Base-by-base conservation (phyloP, 2,888 invertebrate species). In the Dendrolimus pini region DNA sequence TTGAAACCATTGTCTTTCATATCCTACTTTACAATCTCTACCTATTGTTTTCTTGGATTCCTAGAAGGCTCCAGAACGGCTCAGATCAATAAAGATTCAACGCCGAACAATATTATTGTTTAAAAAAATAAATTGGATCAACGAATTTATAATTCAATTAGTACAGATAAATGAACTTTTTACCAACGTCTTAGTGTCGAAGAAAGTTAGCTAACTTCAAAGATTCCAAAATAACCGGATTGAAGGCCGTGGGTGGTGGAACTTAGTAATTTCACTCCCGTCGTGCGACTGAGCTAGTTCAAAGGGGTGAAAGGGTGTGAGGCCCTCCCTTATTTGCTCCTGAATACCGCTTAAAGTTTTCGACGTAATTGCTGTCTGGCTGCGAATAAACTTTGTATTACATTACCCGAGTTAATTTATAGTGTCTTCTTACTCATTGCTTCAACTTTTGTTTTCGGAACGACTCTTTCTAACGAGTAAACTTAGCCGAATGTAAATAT, bases 311-410 rank as follows among this genome's bases (percentile, higher is more conserved):
- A 65, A 62, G 67, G 65, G 70, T 72, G 72, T 71, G 65, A 65
- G 60, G 62, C 72, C 78, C 78, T 76, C 78, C 83, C 47, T 47
- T 77, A 79, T 81, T 82, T 78, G 79, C 79, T 86, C 79, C 80
- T 83, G 88, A 89, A 89, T 84, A 82, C 85, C 81, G 84, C 82
- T 85, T 82, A 78, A 88, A 89, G 79, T 89, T 89, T 79, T 78
- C 77, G 71, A 70, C 82, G 81, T 88, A 89, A 89, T 89, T 90
- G 85, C 86, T 86, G 88, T 88, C 86, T 87, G 85, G 83, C 83
- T 85, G 74, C 72, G 82, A 87, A 83, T 88, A 85, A 89, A 89
- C 83, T 86, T 88, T 87, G 86, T 88, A 85, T 88, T 83, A 87
- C 86, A 85, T 86, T 88, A 89, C 82, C 78, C 78, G 75, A 84